phyloP scores from a whole-genome alignment of 1,140 invertebrate species.

The Drosophila micromelanica region DNA sequence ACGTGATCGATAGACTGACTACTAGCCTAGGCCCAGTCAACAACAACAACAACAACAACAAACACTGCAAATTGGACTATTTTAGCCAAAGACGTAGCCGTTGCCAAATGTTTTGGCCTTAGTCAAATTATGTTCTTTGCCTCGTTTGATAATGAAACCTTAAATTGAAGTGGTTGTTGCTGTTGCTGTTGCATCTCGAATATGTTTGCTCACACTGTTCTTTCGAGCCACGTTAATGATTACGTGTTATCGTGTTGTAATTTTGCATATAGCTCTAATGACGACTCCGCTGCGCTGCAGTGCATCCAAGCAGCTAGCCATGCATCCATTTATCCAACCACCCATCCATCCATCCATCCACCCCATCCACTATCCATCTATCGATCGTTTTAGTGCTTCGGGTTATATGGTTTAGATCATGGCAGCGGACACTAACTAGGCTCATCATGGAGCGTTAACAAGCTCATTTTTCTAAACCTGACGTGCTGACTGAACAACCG shows the following conservation, averaged over 20 bases:
- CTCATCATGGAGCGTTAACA: slow-evolving; percentile 84
- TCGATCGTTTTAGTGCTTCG: slow-evolving; percentile 63
- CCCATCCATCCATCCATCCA: slow-evolving; percentile 45
- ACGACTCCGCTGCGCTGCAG: slow-evolving; percentile 44
- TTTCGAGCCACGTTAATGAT: slow-evolving; percentile 69
- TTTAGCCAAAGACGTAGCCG: slow-evolving; percentile 34
- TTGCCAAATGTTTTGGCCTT: slow-evolving; percentile 74
- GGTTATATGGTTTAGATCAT: slow-evolving; percentile 81
- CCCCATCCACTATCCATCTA: too few species aligned
- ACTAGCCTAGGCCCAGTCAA: slow-evolving; percentile 39
- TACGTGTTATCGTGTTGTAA: slow-evolving; percentile 84
- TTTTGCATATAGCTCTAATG: slow-evolving; percentile 82
- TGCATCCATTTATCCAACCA: slow-evolving; percentile 31
- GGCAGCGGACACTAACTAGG: slow-evolving; percentile 79
- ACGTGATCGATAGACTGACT: slow-evolving; percentile 84
- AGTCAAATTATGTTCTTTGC: slow-evolving; percentile 83
- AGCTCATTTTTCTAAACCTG: slow-evolving; percentile 83
- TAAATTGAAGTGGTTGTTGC: slow-evolving; percentile 60
- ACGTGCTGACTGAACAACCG: slow-evolving; percentile 59
- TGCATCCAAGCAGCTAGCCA: slow-evolving; percentile 5
- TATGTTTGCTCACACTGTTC: slow-evolving; percentile 76
- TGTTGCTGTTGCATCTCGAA: slow-evolving; percentile 44
- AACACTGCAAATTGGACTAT: slow-evolving; percentile 71
- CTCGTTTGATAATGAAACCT: slow-evolving; percentile 80
- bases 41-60: slow-evolving; percentile 48